Evolutionary conservation across 2,888 invertebrate genomes (phyloP), one percentile per base, ranked within the genome.

Genomic region (Pardosa pseudoannulata): DNA sequence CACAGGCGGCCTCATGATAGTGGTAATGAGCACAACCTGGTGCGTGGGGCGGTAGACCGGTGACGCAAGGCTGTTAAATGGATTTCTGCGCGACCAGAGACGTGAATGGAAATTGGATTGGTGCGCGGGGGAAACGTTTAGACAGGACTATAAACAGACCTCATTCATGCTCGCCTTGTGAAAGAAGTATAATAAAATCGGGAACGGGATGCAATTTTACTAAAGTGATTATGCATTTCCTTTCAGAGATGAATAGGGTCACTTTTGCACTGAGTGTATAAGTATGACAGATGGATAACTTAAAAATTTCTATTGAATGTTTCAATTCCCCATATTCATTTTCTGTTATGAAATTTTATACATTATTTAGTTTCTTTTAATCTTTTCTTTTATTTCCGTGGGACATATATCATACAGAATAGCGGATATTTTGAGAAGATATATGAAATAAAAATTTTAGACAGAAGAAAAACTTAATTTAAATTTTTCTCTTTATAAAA

Each of bases 1-100:
- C 62, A 72, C 79, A 72, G 46, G 72, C 65, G 46, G 50, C 70
- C 19, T 31, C 7, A 39, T 75, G 76, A 76, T 76, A 76, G 29
- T n/a, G 70, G 79, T 79, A 80, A 80, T 80, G 73, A 80, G 50
- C 46, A 46, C 80, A 80, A 80, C 73, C 80, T 80, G 80, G 62
- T 80, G 67, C 72, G 36, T 19, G 23, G 41, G 32, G 70, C 29
- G 13, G 56, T 16, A 6, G 46, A 46, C 56, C 23, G 56, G 23
- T 56, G 56, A 56, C 56, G 56, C 23, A 56, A 56, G 19, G 11
- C 56, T 1, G 56, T 56, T 56, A 56, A 56, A 56, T 56, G 56
- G 56, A 56, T 56, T 56, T 56, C 23, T 56, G 56, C 23, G 56
- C 56, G 23, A 16, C 41, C 41, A 46, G 16, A 46, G 41, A 46